Evolutionary conservation across 2,113 vertebrate genomes (phyloP), one percentile per base, ranked within the genome.

Genomic region (Eubucco bourcierii): DNA sequence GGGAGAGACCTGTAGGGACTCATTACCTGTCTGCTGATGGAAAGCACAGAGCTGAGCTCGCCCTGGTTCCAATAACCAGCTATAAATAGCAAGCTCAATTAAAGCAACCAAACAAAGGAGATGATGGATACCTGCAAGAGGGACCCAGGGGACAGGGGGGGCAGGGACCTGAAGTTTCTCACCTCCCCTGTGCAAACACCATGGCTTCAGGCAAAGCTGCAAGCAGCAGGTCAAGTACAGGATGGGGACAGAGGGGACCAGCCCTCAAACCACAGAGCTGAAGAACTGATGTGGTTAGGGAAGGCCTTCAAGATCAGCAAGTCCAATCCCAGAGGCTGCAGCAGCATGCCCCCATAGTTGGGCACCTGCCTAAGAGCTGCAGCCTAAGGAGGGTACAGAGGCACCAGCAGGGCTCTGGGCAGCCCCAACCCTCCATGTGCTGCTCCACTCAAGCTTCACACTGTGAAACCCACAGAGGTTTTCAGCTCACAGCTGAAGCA

Each of bases 61-160:
- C 87, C 85, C 95, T 94, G 87, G 87, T 90, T 97, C 77, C 72
- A 84, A 96, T 95, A 74, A 80, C 50, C 80, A 74, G 88, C 85
- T 95, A 88, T 84, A 92, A 96, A 94, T 64, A 93, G 95, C 91
- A 67, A 90, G 50, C 86, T 88, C 81, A 89, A 73, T 96, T 91
- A 96, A 94, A 50, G 46, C 68, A 34, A 58, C 59, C 88, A 80
- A 80, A 94, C 81, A 80, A 84, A 88, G 67, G 52, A 9, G 24
- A 39, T 50, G 92, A 94, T 50, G 88, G 94, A 80, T 90, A 90
- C 93, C 86, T 90, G 93, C 59, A 6, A 0, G n/a, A 27, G 11
- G 61, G 27, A 33, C 33, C 88, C 4, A 6, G 8, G 60, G 71
- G 44, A 56, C 1, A 18, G 12, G 3, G 74, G 23, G 7, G 16